Percentiles rank a stretch among this genome's conserved stretches.
Evolutionary conservation across 35 echinoderm and acorn worm genomes (phyloP).

Genomic region (Lytechinus pictus): DNA sequence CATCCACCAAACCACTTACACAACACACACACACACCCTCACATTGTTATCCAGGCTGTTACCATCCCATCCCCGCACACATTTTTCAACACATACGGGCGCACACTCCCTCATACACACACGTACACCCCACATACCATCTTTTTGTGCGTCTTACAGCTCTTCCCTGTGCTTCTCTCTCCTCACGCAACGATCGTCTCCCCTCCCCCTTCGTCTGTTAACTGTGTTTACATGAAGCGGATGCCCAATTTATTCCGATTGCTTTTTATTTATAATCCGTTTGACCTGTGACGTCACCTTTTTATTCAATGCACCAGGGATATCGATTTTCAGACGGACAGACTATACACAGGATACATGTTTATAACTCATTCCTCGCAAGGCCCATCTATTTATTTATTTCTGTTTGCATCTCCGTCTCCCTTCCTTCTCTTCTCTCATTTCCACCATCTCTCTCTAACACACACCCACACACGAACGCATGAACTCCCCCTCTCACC

Average conservation of each 20-base stretch:
- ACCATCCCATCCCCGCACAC: too few relatives aligned
- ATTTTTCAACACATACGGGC: too few relatives aligned
- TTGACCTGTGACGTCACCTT: conserved; percentile 16
- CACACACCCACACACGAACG: too few relatives aligned
- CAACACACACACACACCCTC: too few relatives aligned
- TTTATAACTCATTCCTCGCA: neutral
- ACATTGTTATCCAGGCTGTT: too few relatives aligned
- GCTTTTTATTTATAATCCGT: conserved; percentile 14
- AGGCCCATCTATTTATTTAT: neutral
- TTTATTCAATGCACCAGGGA: neutral
- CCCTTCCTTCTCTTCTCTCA: neutral
- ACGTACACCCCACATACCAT: neutral
- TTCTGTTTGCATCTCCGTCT: neutral
- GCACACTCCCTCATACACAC: neutral
- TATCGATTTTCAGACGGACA: neutral
- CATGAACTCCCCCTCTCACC: too few relatives aligned
- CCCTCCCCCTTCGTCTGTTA: neutral
- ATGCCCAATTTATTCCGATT: conserved; percentile 12
- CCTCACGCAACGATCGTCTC: neutral
- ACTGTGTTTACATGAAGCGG: neutral
- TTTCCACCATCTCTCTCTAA: too few relatives aligned
- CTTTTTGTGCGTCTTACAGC: neutral
- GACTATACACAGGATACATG: neutral
- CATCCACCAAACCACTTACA: neutral
- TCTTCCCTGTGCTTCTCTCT: neutral